Base-by-base conservation (phyloP, 2,888 invertebrate genomes). In the Sphaerophoria taeniata region DNA sequence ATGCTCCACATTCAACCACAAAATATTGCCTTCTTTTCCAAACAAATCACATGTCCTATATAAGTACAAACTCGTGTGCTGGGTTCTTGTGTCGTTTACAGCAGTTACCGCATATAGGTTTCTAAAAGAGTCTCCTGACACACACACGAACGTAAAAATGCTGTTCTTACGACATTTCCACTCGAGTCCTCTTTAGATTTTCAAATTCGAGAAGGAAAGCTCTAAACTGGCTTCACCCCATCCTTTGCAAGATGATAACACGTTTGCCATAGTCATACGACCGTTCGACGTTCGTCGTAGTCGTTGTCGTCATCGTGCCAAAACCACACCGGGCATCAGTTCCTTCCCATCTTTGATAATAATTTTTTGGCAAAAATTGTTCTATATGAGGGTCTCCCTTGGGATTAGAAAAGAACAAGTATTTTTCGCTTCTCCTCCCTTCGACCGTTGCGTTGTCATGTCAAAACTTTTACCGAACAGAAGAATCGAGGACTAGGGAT, bases 311-410 rank as follows among this genome's bases (percentile, higher is more conserved):
- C 53, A n/a, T 67, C 5, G 31, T 51, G 49, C 56, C 53, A 43
- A 12, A 39, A 9, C 43, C 12, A 65, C 53, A 65, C 12, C 34
- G 53, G 65, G 9, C 67, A 55, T 45, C 24, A 24, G 24, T 24
- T 24, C 24, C 24, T 24, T 24, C 24, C 24, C 24, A 24, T 24
- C 24, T 24, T 77, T 63, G 36, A 78, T 65, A 55, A 70, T 60
- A 79, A 74, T 79, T 83, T 80, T 79, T 84, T 53, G 83, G 74
- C 74, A 79, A 75, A 14, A 60, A 61, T 55, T 55, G 51, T 45
- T 60, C 63, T 49, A 49, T 69, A 11, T n/a, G 67, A 67, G 65
- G 47, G n/a, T 58, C 55, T 65, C 56, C 39, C 53, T 34, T 34
- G 31, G 49, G n/a, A 67, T 47, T 24, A 24, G 24, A 24, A 65